phyloP scores from a whole-genome alignment of 2,113 vertebrate species.

The Progne subis region DNA sequence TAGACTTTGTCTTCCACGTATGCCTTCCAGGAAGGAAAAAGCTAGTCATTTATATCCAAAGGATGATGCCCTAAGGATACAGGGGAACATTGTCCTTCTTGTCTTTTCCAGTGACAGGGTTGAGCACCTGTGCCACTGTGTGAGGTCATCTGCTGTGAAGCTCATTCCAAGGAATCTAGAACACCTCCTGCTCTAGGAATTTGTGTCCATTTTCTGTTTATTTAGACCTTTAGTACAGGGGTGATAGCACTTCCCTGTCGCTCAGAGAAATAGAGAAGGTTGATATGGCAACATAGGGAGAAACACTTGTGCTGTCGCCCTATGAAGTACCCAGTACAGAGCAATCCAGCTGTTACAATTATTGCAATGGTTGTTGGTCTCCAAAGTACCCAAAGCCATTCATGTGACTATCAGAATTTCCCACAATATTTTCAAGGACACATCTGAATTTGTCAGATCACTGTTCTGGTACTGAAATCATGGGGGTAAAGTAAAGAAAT shows the following conservation, averaged over 20 bases:
- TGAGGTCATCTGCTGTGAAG: neutral
- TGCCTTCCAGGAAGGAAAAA: neutral
- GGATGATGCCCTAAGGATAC: neutral
- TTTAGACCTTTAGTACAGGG: neutral
- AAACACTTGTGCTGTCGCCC: neutral
- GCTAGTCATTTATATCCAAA: neutral
- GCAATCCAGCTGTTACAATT: neutral
- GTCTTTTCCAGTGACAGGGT: neutral
- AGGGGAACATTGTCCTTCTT: neutral
- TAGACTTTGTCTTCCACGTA: neutral
- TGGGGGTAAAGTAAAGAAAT: neutral
- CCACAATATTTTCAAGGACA: neutral
- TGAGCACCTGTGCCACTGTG: neutral
- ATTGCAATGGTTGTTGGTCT: neutral
- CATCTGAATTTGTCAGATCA: neutral
- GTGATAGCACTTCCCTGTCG: neutral
- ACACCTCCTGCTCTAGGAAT: neutral
- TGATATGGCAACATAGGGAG: rapidly evolving
- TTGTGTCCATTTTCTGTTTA: neutral
- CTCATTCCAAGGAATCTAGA: neutral
- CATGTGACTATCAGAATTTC: neutral
- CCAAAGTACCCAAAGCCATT: neutral
- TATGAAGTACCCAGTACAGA: neutral
- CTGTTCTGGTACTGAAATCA: neutral
- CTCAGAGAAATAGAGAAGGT: neutral